These are phyloP conservation scores for Acanthis flammea DNA, from an alignment of 2,797 vertebrate species.

Conservation along the genomic window DNA sequence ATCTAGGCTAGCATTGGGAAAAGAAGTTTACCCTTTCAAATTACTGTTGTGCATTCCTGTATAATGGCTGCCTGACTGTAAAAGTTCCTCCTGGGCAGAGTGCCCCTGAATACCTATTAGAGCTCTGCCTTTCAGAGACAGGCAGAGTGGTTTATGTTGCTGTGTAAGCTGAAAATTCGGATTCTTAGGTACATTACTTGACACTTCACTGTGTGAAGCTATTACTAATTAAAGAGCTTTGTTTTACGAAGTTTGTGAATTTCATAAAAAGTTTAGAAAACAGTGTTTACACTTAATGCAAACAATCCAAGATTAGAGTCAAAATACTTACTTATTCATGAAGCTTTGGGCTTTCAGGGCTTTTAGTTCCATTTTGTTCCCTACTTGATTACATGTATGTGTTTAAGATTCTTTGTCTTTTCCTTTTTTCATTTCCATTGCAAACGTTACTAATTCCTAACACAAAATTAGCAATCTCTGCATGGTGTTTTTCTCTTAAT, in stretches of 20 bases:
- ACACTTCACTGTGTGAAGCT: background rate
- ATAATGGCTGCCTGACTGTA: background rate
- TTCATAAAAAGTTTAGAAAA: conserved; percentile 16
- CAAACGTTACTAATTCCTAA: background rate
- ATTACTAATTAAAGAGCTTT: conserved; percentile 30
- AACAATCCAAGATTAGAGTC: background rate
- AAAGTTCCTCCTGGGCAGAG: background rate
- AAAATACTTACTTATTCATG: background rate
- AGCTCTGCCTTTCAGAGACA: background rate
- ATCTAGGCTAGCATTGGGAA: background rate
- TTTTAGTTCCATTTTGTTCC: background rate
- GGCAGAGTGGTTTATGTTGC: background rate
- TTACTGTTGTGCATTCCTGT: background rate
- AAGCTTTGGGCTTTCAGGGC: background rate
- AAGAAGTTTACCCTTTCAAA: background rate
- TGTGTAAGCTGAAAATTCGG: conserved; percentile 9
- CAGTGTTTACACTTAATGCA: background rate
- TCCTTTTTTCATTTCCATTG: background rate
- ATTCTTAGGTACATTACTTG: background rate
- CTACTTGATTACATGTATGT: background rate
- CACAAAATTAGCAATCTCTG: background rate
- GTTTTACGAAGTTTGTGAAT: background rate
- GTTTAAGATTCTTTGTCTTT: background rate
- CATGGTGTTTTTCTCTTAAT: background rate
- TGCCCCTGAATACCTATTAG: background rate